These are phyloP conservation scores for Zalophus californianus DNA, from an alignment of 2,797 vertebrate genomes.

Conservation along the genomic window DNA sequence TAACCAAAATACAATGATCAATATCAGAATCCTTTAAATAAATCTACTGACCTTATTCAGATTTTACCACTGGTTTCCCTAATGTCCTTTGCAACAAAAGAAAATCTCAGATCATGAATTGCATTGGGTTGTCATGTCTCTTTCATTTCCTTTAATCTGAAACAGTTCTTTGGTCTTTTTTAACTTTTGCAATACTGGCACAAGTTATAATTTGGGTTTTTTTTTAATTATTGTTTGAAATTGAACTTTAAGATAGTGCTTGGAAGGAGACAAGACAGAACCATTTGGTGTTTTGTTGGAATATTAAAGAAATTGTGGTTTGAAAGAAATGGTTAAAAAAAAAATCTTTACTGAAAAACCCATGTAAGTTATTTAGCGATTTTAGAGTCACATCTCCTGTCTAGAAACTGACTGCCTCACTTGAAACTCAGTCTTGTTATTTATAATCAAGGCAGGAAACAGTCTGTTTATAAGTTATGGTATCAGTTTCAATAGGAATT, in stretches of 20 bases:
- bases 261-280: not conserved
- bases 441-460: not conserved
- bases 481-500: not conserved
- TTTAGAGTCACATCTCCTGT: not conserved
- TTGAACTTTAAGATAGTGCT: constrained; percentile 16
- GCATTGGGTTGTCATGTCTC: not conserved
- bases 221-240: constrained; percentile 58
- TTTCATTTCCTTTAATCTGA: constrained; percentile 25
- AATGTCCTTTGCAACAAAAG: not conserved
- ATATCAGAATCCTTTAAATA: not conserved
- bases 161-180: not conserved
- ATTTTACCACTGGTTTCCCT: not conserved
- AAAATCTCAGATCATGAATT: not conserved
- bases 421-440: not conserved
- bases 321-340: constrained; percentile 29
- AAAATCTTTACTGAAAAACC: constrained; percentile 8
- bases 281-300: not conserved
- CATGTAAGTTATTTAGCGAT: not conserved
- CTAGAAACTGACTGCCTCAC: not conserved
- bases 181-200: constrained; percentile 1
- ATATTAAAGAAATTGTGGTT: not conserved
- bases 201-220: constrained; percentile 30
- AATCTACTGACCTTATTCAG: not conserved
- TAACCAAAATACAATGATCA: not conserved
- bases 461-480: not conserved